Percentiles rank a stretch among this genome's conserved stretches.
phyloP scores from a whole-genome alignment of 2,113 vertebrate genomes.

The Grallaria varia region DNA sequence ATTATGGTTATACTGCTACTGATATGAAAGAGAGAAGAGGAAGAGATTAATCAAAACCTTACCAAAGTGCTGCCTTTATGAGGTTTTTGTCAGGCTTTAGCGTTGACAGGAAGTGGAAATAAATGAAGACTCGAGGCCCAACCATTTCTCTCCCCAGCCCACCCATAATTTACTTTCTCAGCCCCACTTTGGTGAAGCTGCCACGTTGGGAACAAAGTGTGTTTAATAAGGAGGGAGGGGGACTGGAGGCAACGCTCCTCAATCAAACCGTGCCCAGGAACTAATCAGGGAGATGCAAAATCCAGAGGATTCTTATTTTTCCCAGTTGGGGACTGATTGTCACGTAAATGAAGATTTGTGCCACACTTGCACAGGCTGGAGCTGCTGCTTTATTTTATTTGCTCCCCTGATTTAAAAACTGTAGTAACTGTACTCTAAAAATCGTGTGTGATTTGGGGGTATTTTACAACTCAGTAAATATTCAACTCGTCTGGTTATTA shows the following conservation, averaged over 20 bases:
- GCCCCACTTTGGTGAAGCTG: background rate
- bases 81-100: background rate
- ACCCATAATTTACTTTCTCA: constrained; percentile 30
- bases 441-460: background rate
- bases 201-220: background rate
- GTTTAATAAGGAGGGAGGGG: constrained; percentile 59
- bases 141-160: constrained; percentile 38
- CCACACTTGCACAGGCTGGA: background rate
- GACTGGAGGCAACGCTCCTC: constrained; percentile 53
- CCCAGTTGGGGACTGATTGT: constrained; percentile 17
- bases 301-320: background rate
- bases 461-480: background rate
- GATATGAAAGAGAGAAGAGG: background rate
- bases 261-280: constrained; percentile 52
- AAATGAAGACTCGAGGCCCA: background rate
- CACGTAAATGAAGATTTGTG: background rate
- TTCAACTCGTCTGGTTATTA: background rate
- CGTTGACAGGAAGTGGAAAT: background rate
- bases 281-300: constrained; percentile 55
- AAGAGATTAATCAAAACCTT: constrained; percentile 26
- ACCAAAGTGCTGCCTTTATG: background rate
- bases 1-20: background rate
- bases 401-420: background rate
- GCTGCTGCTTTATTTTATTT: background rate
- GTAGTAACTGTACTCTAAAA: background rate